phyloP scores from a whole-genome alignment of 2,888 invertebrate species.

The Brenthis daphne region DNA sequence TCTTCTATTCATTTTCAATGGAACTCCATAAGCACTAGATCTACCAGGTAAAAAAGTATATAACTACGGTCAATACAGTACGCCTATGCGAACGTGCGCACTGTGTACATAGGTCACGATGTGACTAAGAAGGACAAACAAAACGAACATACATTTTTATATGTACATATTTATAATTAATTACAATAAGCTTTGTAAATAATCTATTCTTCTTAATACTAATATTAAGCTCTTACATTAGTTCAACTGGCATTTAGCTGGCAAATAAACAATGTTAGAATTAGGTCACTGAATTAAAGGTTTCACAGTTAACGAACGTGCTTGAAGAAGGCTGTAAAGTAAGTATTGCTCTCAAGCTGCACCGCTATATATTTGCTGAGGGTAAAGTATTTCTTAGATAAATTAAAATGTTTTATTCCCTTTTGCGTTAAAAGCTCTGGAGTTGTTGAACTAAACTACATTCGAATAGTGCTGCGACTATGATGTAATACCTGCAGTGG shows the following conservation, averaged over 20 bases:
- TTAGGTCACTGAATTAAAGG: slow-evolving; percentile 20
- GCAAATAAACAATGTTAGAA: slow-evolving; percentile 18
- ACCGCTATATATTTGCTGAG: background rate
- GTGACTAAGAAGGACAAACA: background rate
- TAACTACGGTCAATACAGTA: no score
- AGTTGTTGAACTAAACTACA: background rate
- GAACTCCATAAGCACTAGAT: no score
- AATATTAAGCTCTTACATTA: background rate
- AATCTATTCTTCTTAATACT: background rate
- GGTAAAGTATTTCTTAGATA: background rate
- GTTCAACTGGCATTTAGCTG: slow-evolving; percentile 1
- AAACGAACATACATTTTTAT: no score
- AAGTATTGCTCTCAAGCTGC: slow-evolving; percentile 9
- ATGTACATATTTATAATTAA: no score
- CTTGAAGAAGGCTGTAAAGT: slow-evolving; percentile 12
- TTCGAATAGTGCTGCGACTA: background rate
- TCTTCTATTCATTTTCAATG: no score
- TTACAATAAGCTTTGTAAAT: background rate
- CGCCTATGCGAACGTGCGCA: no score
- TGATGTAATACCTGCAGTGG: no score
- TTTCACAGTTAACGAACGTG: slow-evolving; percentile 18
- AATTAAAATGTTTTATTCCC: background rate
- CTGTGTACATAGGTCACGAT: no score
- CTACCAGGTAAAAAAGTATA: no score
- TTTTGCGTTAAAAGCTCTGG: background rate